Conservation (phyloP, 2,888 invertebrate species). For the Ochropacha duplaris region DNA sequence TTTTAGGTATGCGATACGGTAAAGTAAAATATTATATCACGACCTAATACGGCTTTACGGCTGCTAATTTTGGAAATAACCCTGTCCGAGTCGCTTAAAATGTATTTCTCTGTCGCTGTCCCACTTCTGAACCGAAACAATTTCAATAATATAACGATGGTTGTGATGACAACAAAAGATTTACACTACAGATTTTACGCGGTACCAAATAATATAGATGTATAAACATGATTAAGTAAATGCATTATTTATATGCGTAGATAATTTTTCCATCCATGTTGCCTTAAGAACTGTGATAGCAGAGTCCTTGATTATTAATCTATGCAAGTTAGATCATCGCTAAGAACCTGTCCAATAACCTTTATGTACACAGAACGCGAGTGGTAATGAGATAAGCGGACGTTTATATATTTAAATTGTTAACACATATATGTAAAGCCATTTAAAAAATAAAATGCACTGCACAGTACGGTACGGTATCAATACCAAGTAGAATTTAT, state of each 20-base stretch:
- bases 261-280: background rate
- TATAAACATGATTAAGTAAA: background rate
- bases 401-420: slow-evolving; percentile 13
- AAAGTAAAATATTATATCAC: background rate
- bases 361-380: slow-evolving; percentile 39
- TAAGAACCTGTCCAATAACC: slow-evolving; percentile 62
- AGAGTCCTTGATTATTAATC: slow-evolving; percentile 60
- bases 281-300: slow-evolving; percentile 13
- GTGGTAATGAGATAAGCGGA: slow-evolving; percentile 30
- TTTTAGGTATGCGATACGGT: background rate
- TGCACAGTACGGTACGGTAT: no score
- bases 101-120: background rate
- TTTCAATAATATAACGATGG: background rate
- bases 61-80: background rate
- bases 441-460: slow-evolving; percentile 1
- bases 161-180: background rate
- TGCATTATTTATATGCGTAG: background rate
- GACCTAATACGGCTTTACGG: background rate
- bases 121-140: background rate
- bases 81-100: background rate
- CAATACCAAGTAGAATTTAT: background rate
- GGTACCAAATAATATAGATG: background rate
- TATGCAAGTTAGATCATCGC: slow-evolving; percentile 73
- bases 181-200: background rate
- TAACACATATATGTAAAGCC: slow-evolving; percentile 3